Evolutionary conservation across 2,888 invertebrate species (phyloP), one percentile per base, ranked within the genome.

Genomic region (Macrostomum cliftonense): DNA sequence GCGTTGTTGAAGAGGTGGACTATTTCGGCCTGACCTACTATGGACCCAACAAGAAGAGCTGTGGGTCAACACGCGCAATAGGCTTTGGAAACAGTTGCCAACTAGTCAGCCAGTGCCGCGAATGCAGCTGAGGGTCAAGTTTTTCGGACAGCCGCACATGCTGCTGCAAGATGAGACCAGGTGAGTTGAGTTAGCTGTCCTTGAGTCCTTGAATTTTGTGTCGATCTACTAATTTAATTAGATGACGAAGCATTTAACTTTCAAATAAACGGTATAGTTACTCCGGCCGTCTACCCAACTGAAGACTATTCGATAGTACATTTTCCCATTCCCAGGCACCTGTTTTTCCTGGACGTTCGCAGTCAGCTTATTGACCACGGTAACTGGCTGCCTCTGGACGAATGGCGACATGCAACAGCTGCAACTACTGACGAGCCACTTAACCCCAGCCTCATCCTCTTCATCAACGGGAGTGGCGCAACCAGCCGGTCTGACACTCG

Each of bases 101-200:
- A 78, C 79, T 50, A 72, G 75, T 9, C 72, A 75, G 39, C 77
- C 77, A 12, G 75, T 79, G 53, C 28, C 28, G 28, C 75, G 81
- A 44, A 77, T 83, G 55, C 77, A 79, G 56, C 73, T 83, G 51
- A 74, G 81, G 56, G 83, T 86, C 58, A 87, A 87, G 71, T 87
- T 85, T 74, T 86, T 84, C 82, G 85, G 87, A 42, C 83, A 83
- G 2, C 85, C 85, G 2, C 85, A 86, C 70, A 77, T 80, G 52
- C 76, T 87, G 53, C 77, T 84, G 54, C 83, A 84, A 70, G 83
- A 83, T 64, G 78, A 79, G 39, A 85, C 84, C 19, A 79, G 83
- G 76, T 82, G 70, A 64, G 54, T 46, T 12, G 7, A 50, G 9
- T n/a, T n/a, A n/a, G n/a, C n/a, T n/a, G n/a, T n/a, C n/a, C 38